Conservation (phyloP, 2,888 invertebrate species). For the Fragum fragum region DNA sequence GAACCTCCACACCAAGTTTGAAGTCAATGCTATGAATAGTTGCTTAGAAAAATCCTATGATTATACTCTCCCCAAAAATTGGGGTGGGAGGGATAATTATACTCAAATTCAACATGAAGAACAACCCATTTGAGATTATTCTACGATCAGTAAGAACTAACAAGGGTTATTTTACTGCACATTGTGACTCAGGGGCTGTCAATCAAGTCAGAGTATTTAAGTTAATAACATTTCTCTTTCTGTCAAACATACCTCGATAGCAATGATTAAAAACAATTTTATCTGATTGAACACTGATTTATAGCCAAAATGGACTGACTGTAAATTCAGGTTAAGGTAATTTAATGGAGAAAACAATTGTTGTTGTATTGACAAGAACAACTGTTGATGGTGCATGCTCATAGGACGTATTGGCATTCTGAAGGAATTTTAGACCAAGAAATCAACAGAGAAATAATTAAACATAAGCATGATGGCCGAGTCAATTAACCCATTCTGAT, state of each 20-base stretch:
- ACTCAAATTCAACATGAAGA: no score
- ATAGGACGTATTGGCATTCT: neutral
- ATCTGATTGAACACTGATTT: slow-evolving; percentile 28
- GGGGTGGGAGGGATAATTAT: no score
- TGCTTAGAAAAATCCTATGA: no score
- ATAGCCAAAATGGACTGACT: neutral
- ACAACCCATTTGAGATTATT: no score
- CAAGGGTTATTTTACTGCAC: slow-evolving; percentile 4
- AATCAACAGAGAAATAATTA: no score
- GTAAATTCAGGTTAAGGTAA: slow-evolving; percentile 4
- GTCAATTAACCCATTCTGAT: no score
- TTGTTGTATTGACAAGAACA: neutral
- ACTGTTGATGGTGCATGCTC: neutral
- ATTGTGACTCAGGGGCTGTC: neutral
- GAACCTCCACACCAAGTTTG: no score
- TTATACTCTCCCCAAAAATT: no score
- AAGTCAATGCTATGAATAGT: no score
- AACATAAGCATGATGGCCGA: no score
- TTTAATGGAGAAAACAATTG: slow-evolving; percentile 6
- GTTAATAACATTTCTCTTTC: slow-evolving; percentile 4
- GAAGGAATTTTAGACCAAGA: no score
- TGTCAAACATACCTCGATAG: slow-evolving; percentile 16
- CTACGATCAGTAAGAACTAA: no score
- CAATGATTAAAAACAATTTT: slow-evolving; percentile 14
- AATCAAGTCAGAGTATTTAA: slow-evolving; percentile 2